Evolutionary conservation across 2,888 invertebrate species (phyloP).

Genomic region (Noctua pronuba): DNA sequence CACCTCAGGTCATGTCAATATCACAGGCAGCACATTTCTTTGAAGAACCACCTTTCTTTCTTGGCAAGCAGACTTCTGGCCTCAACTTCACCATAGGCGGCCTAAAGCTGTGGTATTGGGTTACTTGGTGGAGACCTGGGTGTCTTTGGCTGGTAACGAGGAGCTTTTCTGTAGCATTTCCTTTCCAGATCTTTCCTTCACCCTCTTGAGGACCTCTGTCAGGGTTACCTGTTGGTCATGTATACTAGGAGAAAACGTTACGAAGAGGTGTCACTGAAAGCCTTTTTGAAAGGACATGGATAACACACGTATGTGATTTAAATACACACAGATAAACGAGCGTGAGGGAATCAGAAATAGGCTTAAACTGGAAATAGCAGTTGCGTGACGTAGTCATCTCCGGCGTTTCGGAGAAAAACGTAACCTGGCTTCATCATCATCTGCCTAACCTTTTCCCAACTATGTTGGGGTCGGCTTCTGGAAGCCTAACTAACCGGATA

Average conservation of each 20-base stretch:
- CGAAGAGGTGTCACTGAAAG: neutral
- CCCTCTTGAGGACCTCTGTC: slow-evolving; percentile 75
- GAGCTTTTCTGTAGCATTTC: slow-evolving; percentile 32
- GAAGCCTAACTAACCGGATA: too few relatives aligned
- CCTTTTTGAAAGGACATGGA: neutral
- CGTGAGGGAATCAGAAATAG: too few relatives aligned
- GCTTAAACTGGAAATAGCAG: too few relatives aligned
- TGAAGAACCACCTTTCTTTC: neutral
- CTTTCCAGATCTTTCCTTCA: slow-evolving; percentile 67
- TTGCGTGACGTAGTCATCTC: too few relatives aligned
- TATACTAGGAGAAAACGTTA: neutral
- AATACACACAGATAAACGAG: neutral
- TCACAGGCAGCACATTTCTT: slow-evolving; percentile 41
- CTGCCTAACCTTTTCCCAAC: too few relatives aligned
- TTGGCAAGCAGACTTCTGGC: slow-evolving; percentile 31
- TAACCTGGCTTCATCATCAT: too few relatives aligned
- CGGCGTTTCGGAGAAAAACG: too few relatives aligned
- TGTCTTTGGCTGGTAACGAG: slow-evolving; percentile 24
- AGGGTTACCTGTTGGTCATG: slow-evolving; percentile 68
- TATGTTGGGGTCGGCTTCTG: too few relatives aligned
- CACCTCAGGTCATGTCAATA: slow-evolving; percentile 11
- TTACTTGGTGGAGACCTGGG: slow-evolving; percentile 42
- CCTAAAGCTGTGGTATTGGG: slow-evolving; percentile 39
- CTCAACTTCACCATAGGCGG: slow-evolving; percentile 38
- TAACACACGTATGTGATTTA: neutral